Evolutionary conservation across 2,888 invertebrate genomes (phyloP).

Genomic region (Lithodes maja): DNA sequence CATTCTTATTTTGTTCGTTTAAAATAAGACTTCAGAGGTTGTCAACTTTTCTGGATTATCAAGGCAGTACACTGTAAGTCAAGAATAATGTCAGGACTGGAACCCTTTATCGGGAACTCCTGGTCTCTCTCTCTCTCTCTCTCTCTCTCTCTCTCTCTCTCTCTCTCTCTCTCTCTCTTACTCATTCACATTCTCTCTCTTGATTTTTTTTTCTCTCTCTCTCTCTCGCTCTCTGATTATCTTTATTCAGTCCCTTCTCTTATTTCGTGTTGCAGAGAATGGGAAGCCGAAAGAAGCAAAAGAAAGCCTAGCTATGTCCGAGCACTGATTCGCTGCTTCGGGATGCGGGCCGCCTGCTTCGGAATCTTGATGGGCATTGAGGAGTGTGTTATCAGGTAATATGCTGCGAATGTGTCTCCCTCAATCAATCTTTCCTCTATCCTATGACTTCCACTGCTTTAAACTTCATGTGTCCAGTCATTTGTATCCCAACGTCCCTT

Average conservation of each 20-base stretch:
- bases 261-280: slow-evolving; percentile 41
- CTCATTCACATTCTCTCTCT: slow-evolving; percentile 5
- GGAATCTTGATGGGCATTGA: slow-evolving; percentile 65
- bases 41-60: too few relatives aligned
- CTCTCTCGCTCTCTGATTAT: background rate
- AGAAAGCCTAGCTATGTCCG: slow-evolving; percentile 55
- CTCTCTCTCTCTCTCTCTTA: background rate
- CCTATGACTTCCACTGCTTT: too few relatives aligned
- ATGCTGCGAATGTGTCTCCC: too few relatives aligned
- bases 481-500: too few relatives aligned
- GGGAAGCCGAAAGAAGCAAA: slow-evolving; percentile 53
- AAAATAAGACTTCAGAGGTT: too few relatives aligned
- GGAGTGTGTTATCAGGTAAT: slow-evolving; percentile 77
- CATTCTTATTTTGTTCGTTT: too few relatives aligned
- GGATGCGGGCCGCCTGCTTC: slow-evolving; percentile 51
- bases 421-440: too few relatives aligned
- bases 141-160: background rate
- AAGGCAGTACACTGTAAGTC: too few relatives aligned
- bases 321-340: slow-evolving; percentile 64
- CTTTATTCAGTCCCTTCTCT: background rate
- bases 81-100: too few relatives aligned
- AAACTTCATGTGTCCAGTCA: too few relatives aligned
- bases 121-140: background rate
- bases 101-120: too few relatives aligned
- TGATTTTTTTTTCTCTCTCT: background rate